phyloP scores from a whole-genome alignment of 2,888 invertebrate species.

The Colostygia pectinataria region DNA sequence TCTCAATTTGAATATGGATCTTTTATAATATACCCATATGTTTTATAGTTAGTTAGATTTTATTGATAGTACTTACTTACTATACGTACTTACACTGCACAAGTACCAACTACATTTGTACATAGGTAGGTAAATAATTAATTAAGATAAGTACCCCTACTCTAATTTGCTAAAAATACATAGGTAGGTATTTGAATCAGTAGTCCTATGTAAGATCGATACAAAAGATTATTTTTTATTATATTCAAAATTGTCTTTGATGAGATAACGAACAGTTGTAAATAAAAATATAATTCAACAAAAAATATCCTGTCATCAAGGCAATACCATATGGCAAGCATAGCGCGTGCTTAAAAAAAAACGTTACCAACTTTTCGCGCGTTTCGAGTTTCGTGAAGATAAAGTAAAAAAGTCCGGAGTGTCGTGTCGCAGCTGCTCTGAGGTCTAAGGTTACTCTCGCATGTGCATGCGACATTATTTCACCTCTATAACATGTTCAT shows the following conservation, averaged over 20 bases:
- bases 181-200: too few species aligned
- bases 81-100: too few species aligned
- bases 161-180: too few species aligned
- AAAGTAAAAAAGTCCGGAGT: conserved; percentile 53
- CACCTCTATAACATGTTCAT: conserved; percentile 16
- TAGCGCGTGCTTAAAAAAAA: conserved; percentile 72
- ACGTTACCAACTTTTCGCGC: conserved; percentile 61
- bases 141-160: too few species aligned
- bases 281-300: conserved; percentile 33
- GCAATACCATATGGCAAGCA: conserved; percentile 68
- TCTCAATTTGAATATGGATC: too few species aligned
- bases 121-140: too few species aligned
- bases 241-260: neutral
- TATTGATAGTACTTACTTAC: too few species aligned
- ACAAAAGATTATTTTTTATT: too few species aligned
- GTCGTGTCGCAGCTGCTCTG: conserved; percentile 64
- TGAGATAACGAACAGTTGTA: conserved; percentile 23
- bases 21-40: too few species aligned
- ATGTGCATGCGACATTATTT: conserved; percentile 42
- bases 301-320: conserved; percentile 49
- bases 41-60: too few species aligned
- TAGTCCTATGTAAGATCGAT: too few species aligned
- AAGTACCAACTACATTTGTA: too few species aligned
- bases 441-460: conserved; percentile 74
- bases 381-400: conserved; percentile 67